Conservation (phyloP, 2,888 invertebrate genomes). For the Caenorhabditis sp. region DNA sequence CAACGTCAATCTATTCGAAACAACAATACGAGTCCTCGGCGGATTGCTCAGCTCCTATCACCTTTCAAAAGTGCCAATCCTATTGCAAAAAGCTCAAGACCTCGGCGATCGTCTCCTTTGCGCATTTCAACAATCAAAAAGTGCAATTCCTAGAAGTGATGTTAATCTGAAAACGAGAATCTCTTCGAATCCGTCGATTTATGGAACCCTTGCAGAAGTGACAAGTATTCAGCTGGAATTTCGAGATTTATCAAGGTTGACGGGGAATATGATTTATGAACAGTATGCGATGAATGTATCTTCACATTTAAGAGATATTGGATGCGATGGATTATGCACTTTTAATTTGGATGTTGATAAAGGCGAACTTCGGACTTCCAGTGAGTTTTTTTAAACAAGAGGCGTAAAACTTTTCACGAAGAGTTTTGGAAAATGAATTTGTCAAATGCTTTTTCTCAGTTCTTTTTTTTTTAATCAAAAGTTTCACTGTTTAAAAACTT, state of each 20-base stretch:
- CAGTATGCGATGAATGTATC: slow-evolving; percentile 85
- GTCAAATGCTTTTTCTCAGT: no score
- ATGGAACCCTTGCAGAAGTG: slow-evolving; percentile 97
- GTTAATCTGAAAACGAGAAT: slow-evolving; percentile 79
- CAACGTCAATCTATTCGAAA: slow-evolving; percentile 66
- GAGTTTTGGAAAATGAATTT: no score
- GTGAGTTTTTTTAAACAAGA: slow-evolving; percentile 2
- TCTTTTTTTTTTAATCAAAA: no score
- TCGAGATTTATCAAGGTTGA: slow-evolving; percentile 84
- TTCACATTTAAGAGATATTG: slow-evolving; percentile 83
- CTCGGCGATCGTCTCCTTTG: slow-evolving; percentile 71
- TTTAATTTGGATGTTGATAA: slow-evolving; percentile 95
- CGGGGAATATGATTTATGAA: slow-evolving; percentile 85
- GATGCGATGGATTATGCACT: slow-evolving; percentile 86
- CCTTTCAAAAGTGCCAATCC: slow-evolving; percentile 77
- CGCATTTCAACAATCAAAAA: slow-evolving; percentile 51
- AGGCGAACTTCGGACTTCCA: slow-evolving; percentile 80
- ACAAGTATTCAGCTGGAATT: slow-evolving; percentile 96
- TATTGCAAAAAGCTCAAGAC: slow-evolving; percentile 57
- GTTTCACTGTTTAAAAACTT: no score
- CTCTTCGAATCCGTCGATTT: slow-evolving; percentile 77
- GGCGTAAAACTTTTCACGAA: no score
- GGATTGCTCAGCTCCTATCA: slow-evolving; percentile 91
- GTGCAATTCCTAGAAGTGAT: slow-evolving; percentile 84
- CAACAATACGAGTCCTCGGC: slow-evolving; percentile 68